Conservation (phyloP, 2,113 vertebrate species). For the Pavo muticus region DNA sequence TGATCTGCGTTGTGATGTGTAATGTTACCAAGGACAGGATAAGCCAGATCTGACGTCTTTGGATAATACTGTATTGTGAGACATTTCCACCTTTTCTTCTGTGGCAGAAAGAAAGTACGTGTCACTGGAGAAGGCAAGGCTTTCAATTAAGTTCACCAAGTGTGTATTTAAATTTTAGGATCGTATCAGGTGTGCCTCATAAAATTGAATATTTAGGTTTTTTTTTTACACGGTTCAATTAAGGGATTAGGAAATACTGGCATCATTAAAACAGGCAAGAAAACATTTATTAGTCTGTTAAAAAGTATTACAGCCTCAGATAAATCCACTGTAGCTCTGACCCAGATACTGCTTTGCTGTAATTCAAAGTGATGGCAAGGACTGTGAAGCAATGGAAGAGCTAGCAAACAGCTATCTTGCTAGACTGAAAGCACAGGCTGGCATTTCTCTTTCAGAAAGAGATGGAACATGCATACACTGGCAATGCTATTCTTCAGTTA, state of each 20-base stretch:
- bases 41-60: background rate
- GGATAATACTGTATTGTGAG: constrained; percentile 11
- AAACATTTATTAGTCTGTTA: background rate
- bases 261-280: background rate
- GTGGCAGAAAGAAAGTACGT: background rate
- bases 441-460: background rate
- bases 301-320: background rate
- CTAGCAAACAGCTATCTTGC: accelerated
- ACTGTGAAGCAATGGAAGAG: background rate
- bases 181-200: background rate
- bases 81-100: constrained; percentile 49
- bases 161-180: constrained; percentile 27
- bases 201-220: background rate
- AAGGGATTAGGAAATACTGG: background rate
- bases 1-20: background rate
- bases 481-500: background rate
- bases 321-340: background rate
- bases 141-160: background rate
- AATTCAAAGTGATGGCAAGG: background rate
- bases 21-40: background rate
- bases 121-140: background rate
- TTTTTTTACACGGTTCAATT: background rate
- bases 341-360: background rate
- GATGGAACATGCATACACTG: background rate
- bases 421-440: background rate